Percentiles rank a stretch among this genome's conserved stretches.
These are phyloP conservation scores for Esox masquinongy DNA, from an alignment of 2,797 vertebrate genomes.

Conservation along the genomic window DNA sequence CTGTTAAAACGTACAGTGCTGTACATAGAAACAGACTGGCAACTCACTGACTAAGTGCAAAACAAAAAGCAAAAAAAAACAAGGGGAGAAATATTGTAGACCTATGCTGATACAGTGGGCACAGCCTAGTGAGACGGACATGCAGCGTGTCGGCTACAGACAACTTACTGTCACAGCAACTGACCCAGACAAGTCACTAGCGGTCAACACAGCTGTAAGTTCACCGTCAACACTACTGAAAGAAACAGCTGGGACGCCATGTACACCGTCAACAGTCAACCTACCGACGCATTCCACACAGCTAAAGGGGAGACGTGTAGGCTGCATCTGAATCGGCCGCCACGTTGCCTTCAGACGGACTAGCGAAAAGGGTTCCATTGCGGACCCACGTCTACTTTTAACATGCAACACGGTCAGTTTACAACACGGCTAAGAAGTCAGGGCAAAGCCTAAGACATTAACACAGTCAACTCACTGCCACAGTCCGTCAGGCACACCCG, in stretches of 20 bases:
- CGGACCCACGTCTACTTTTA: not conserved
- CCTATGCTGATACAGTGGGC: not conserved
- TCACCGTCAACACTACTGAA: not conserved
- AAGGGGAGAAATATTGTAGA: not conserved
- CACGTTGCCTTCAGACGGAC: too few species aligned
- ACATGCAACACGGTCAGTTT: not conserved
- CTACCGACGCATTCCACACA: not conserved
- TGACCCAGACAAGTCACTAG: not conserved
- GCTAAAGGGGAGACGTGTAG: not conserved
- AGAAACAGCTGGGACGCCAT: not conserved
- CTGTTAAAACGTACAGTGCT: not conserved
- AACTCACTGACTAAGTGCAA: not conserved
- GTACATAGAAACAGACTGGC: conserved; percentile 20
- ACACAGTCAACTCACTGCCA: not conserved
- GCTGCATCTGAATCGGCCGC: not conserved
- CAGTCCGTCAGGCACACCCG: not conserved
- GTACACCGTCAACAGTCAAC: not conserved
- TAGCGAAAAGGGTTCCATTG: not conserved
- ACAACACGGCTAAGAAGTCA: not conserved
- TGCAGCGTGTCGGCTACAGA: not conserved
- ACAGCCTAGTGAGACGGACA: not conserved
- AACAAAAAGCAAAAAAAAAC: too few species aligned
- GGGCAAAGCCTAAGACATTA: not conserved
- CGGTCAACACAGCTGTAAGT: not conserved
- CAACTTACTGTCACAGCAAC: not conserved